Percentiles rank a stretch among this genome's conserved stretches.
phyloP scores from a whole-genome alignment of 1,140 invertebrate genomes.

The Polypedilum pembai region DNA sequence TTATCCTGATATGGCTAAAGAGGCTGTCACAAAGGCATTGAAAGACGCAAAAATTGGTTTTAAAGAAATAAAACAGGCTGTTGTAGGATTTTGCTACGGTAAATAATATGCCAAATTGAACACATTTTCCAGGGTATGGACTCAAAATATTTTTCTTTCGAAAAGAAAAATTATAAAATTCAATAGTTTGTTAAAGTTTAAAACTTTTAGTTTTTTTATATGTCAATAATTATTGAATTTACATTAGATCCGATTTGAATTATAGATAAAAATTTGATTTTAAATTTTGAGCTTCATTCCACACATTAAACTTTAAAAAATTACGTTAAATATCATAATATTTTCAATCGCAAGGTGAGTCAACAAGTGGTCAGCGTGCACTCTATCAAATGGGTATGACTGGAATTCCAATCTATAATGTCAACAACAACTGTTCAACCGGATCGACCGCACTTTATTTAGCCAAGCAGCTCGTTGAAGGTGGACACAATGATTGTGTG shows the following conservation, averaged over 20 bases:
- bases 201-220: too few species aligned
- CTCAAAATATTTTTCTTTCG: too few species aligned
- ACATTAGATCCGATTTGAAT: too few species aligned
- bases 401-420: conserved; percentile 96
- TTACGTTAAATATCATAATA: background rate
- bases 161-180: too few species aligned
- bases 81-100: conserved; percentile 91
- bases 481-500: conserved; percentile 76
- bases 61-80: conserved; percentile 74
- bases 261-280: too few species aligned
- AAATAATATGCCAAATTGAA: background rate
- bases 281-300: too few species aligned
- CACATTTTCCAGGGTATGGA: too few species aligned
- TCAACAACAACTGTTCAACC: conserved; percentile 97
- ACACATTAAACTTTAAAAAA: too few species aligned
- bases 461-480: conserved; percentile 84
- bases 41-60: conserved; percentile 79
- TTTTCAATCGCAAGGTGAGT: conserved; percentile 61
- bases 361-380: conserved; percentile 89
- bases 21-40: conserved; percentile 84
- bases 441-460: conserved; percentile 87
- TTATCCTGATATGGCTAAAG: conserved; percentile 91
- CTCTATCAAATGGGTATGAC: conserved; percentile 93
- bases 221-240: too few species aligned
- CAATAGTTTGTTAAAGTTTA: too few species aligned